phyloP scores from a whole-genome alignment of 2,797 vertebrate genomes.

The Steatocranus sp. region DNA sequence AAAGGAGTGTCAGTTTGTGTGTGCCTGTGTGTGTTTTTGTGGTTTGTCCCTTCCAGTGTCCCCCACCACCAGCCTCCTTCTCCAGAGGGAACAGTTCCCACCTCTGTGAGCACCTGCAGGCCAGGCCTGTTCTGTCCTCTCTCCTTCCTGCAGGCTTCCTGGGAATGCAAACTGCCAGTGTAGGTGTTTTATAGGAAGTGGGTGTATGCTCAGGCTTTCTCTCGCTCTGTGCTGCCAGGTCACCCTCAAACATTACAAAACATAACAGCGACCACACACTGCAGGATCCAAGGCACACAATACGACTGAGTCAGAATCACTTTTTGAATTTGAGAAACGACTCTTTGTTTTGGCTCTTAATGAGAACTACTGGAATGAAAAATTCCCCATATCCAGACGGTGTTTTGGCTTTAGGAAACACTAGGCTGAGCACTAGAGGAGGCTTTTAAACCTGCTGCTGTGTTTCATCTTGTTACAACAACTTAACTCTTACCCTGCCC shows the following conservation, averaged over 20 bases:
- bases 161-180: slow-evolving; percentile 49
- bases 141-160: slow-evolving; percentile 24
- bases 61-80: not conserved
- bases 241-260: slow-evolving; percentile 22
- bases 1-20: not conserved
- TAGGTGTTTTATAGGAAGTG: slow-evolving; percentile 55
- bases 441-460: not conserved
- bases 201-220: slow-evolving; percentile 2
- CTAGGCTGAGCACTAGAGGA: not conserved
- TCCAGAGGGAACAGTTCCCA: slow-evolving; percentile 46
- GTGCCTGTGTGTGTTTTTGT: slow-evolving; percentile 9
- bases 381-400: slow-evolving; percentile 1
- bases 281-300: slow-evolving; percentile 15
- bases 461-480: not conserved
- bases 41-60: not conserved
- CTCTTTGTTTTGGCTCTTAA: slow-evolving; percentile 37
- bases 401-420: slow-evolving; percentile 22
- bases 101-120: slow-evolving; percentile 64
- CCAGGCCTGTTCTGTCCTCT: slow-evolving; percentile 10
- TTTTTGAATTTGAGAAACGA: not conserved
- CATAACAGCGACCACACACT: slow-evolving; percentile 36
- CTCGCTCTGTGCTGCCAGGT: slow-evolving; percentile 41
- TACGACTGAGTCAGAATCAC: slow-evolving; percentile 21
- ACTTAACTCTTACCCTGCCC: not conserved
- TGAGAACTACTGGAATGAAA: slow-evolving; percentile 34